Base-by-base conservation (phyloP, 2,113 vertebrate genomes). In the Tychaedon coryphoeus region DNA sequence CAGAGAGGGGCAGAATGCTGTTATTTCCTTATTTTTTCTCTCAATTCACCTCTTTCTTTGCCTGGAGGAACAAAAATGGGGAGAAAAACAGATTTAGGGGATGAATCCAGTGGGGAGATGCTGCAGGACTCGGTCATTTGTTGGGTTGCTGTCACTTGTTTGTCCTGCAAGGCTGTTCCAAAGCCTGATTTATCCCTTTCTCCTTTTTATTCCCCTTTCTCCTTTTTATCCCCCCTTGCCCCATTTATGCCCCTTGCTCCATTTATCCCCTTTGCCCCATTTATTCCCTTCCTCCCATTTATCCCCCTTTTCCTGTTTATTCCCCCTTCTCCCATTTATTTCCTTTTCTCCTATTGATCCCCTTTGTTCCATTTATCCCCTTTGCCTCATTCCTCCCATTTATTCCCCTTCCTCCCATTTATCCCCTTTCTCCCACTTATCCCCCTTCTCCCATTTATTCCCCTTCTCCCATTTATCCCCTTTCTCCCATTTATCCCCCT, bases 1-100 rank as follows among this genome's bases (percentile, higher is more conserved):
- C 51, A 2, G 12, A 40, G 56, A 28, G 8, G 43, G 8, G 5
- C 38, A 84, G n/a, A 33, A 57, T 0, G 0, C 26, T 47, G 14
- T 2, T 1, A 5, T 13, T 22, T 15, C 20, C 57, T 60, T 0
- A 1, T 61, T 54, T 51, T 50, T 51, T 10, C 56, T n/a, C 2
- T 47, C 24, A 11, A 1, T 24, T 69, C 51, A 11, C 24, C 42
- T 57, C 20, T 50, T 53, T 29, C 28, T 56, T 74, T 64, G 36
- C 43, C 28, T 45, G 36, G 67, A 90, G 51, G 45, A 75, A 24
- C 11, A n/a, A 13, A 79, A 53, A 14, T 2, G 6, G 12, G 38
- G 47, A 60, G n/a, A 48, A 33, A 25, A 72, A 17, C 2, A 10
- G 38, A 34, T 36, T 61, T 5, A 24, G 48, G 66, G 81, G 75